A percentile compares a stretch with the other conserved stretches of the same genome.
Conservation (phyloP, 2,113 vertebrate species). For the Athene cunicularia region DNA sequence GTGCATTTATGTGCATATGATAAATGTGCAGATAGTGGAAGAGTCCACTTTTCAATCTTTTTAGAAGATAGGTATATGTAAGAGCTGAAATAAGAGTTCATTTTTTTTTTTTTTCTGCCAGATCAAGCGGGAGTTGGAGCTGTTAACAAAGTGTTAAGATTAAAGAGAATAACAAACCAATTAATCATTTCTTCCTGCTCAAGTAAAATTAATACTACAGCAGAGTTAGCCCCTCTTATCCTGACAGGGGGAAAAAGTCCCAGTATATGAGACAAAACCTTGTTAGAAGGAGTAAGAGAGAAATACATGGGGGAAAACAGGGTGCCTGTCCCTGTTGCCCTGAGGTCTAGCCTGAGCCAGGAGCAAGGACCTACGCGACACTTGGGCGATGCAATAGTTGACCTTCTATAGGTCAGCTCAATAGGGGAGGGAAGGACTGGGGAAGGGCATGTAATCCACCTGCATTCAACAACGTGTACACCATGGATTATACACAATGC, state of each 20-base stretch:
- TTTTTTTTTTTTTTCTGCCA: background rate
- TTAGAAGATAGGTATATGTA: background rate
- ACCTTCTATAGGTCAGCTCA: background rate
- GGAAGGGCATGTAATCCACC: background rate
- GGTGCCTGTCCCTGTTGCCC: background rate
- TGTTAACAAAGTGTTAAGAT: background rate
- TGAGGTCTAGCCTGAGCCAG: background rate
- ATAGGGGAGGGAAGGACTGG: background rate
- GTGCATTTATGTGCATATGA: background rate
- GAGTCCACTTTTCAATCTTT: background rate
- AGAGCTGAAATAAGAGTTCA: background rate
- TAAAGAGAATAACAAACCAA: background rate
- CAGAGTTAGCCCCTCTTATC: background rate
- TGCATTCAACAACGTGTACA: accelerated
- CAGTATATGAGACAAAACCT: background rate
- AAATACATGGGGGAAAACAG: background rate
- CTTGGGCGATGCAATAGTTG: too few species aligned
- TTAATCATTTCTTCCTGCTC: background rate
- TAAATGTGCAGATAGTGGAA: background rate
- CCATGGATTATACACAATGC: background rate
- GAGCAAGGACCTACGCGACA: background rate
- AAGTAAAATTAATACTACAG: background rate
- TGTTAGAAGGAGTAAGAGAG: background rate
- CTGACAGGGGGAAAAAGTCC: background rate
- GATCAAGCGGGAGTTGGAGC: background rate